Evolutionary conservation across 2,888 invertebrate species (phyloP).

Genomic region (Latrodectus elegans): DNA sequence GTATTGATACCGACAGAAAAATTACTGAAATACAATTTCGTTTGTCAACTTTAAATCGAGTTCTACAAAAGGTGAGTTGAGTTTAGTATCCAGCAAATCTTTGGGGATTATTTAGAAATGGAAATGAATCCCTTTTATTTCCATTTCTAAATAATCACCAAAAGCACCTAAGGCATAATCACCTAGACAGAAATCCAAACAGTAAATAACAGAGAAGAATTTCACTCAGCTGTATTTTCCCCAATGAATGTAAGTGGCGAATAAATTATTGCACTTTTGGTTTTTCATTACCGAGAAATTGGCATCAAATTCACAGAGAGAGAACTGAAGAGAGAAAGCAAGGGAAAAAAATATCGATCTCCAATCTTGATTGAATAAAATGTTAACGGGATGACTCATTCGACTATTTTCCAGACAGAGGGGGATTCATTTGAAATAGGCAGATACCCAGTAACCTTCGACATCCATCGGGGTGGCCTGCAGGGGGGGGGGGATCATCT

Average conservation of each 20-base stretch:
- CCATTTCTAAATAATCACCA: no score
- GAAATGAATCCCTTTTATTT: no score
- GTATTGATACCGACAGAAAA: no score
- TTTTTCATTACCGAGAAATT: background rate
- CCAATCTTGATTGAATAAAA: background rate
- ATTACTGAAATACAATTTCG: no score
- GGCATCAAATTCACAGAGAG: background rate
- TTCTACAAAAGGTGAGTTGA: no score
- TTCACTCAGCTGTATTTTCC: background rate
- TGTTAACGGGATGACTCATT: constrained; percentile 25
- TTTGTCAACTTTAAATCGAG: no score
- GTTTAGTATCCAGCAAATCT: no score
- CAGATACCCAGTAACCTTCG: constrained; percentile 63
- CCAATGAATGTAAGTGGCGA: background rate
- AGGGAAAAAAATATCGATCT: background rate
- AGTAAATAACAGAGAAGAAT: background rate
- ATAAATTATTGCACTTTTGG: background rate
- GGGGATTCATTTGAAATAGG: constrained; percentile 3
- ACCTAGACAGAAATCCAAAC: background rate
- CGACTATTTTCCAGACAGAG: background rate
- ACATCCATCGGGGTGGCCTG: constrained; percentile 14
- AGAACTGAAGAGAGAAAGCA: background rate
- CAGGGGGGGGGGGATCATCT: constrained; percentile 26
- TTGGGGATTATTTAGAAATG: no score
- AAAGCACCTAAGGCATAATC: no score